Conservation (phyloP, 2,113 vertebrate species). For the Cyanoderma ruficeps region DNA sequence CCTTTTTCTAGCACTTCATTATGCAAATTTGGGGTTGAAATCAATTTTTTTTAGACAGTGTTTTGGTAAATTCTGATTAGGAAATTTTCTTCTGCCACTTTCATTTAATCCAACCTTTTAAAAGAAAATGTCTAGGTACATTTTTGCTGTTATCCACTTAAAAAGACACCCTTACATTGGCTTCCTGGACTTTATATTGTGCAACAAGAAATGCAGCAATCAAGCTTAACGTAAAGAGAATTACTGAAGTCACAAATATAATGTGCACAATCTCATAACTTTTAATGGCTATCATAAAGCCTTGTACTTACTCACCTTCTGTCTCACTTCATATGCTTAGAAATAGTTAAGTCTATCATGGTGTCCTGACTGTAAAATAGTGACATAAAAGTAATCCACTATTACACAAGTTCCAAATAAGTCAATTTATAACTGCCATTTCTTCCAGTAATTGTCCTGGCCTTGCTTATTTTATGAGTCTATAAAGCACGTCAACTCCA, state of each 20-base stretch:
- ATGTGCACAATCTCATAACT: background rate
- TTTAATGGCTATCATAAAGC: background rate
- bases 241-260: background rate
- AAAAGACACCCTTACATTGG: background rate
- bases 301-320: background rate
- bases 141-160: background rate
- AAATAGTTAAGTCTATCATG: background rate
- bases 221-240: background rate
- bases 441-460: background rate
- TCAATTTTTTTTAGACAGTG: background rate
- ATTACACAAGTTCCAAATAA: background rate
- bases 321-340: background rate
- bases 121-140: background rate
- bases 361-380: background rate
- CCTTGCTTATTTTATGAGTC: background rate
- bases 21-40: background rate
- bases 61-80: background rate
- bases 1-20: background rate
- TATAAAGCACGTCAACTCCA: background rate
- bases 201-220: background rate
- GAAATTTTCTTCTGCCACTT: background rate
- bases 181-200: background rate
- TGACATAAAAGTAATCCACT: conserved; percentile 27
- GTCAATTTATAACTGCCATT: background rate
- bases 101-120: background rate